Evolutionary conservation across 1,140 invertebrate genomes (phyloP).

Genomic region (Drosophila lacertosa): DNA sequence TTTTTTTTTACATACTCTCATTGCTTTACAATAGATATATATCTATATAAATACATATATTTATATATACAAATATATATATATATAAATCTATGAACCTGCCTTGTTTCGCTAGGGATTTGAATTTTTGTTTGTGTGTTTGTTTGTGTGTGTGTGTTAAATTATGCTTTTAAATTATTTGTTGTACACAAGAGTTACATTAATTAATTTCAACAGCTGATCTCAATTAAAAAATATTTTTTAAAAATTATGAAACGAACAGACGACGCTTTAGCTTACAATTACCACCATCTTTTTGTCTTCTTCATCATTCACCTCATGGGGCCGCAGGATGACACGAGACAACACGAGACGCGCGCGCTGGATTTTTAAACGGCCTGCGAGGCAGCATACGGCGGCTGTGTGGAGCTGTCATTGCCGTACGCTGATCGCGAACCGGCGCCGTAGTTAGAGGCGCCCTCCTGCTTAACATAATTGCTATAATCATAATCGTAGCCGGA

Average conservation of each 20-base stretch:
- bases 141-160: constrained; percentile 44
- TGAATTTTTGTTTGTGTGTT: constrained; percentile 12
- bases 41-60: constrained; percentile 4
- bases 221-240: constrained; percentile 64
- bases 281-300: constrained; percentile 76
- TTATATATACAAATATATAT: constrained; percentile 16
- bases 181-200: constrained; percentile 72
- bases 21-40: constrained; percentile 68
- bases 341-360: constrained; percentile 42
- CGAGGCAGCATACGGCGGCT: constrained; percentile 82
- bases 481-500: constrained; percentile 84
- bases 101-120: constrained; percentile 69
- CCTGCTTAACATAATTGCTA: constrained; percentile 82
- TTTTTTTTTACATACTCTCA: constrained; percentile 70
- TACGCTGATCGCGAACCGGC: constrained; percentile 81
- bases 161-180: constrained; percentile 68
- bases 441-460: constrained; percentile 79
- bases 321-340: constrained; percentile 46
- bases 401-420: constrained; percentile 83
- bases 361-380: constrained; percentile 77
- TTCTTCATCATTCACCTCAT: constrained; percentile 74
- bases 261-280: constrained; percentile 83
- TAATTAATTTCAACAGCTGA: constrained; percentile 83
- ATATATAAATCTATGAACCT: constrained; percentile 63
- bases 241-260: constrained; percentile 73